Percentiles rank a stretch among this genome's conserved stretches.
Evolutionary conservation across 2,797 vertebrate species (phyloP).

Genomic region (Coluber constrictor): DNA sequence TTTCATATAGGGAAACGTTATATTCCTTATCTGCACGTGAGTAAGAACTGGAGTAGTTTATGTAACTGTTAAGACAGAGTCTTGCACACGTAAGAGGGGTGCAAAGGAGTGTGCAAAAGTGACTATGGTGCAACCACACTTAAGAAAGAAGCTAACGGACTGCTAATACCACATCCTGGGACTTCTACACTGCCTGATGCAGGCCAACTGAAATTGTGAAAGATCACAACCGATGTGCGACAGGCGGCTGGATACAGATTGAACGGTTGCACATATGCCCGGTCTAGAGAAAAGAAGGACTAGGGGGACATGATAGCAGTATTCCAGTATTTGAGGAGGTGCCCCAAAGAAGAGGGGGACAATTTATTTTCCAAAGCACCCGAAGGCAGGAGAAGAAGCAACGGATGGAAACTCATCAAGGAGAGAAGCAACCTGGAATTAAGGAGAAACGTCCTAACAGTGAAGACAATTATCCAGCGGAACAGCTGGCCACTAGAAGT

Average conservation of each 20-base stretch:
- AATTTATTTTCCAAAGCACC: not conserved
- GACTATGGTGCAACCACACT: too few relatives aligned
- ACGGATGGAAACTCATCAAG: not conserved
- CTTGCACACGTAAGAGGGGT: not conserved
- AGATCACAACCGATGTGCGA: not conserved
- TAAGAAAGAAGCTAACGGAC: not conserved
- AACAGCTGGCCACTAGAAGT: not conserved
- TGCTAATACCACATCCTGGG: not conserved
- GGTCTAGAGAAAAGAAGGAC: not conserved
- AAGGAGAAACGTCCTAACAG: not conserved
- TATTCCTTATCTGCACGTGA: not conserved
- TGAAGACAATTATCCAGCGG: too few relatives aligned
- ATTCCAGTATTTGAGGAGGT: not conserved
- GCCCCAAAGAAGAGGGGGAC: not conserved
- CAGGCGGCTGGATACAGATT: not conserved
- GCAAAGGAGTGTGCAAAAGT: not conserved
- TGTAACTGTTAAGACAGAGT: not conserved
- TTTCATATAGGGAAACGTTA: not conserved
- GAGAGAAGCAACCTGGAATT: not conserved
- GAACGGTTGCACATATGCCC: not conserved
- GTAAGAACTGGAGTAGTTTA: not conserved
- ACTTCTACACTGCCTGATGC: too few relatives aligned
- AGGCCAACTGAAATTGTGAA: not conserved
- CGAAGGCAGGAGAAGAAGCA: not conserved
- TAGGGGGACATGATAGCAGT: not conserved